phyloP scores from a whole-genome alignment of 2,797 vertebrate species.

The Eleutherodactylus coqui region DNA sequence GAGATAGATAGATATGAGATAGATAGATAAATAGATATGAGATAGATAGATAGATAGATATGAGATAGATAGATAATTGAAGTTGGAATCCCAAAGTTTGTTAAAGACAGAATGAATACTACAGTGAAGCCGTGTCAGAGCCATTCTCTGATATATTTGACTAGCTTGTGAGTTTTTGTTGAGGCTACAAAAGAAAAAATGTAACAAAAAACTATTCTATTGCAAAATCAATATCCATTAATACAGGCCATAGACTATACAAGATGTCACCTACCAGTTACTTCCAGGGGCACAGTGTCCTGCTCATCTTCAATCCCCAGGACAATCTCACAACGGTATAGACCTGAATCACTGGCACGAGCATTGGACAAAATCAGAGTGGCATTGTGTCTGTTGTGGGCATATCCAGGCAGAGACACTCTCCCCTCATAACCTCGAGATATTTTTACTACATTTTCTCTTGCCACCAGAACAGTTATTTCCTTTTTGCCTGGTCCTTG shows the following conservation, averaged over 20 bases:
- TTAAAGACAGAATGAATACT: too few relatives aligned
- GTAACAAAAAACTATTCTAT: background rate
- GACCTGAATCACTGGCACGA: slow-evolving; percentile 88
- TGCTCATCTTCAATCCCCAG: slow-evolving; percentile 93
- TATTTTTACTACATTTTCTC: slow-evolving; percentile 91
- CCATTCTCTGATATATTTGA: too few relatives aligned
- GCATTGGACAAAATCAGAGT: slow-evolving; percentile 83
- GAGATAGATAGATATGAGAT: too few relatives aligned
- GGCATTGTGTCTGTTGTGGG: slow-evolving; percentile 84
- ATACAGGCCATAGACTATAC: background rate
- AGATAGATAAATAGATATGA: background rate
- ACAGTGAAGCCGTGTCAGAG: too few relatives aligned
- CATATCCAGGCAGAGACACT: slow-evolving; percentile 84
- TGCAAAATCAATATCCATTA: background rate
- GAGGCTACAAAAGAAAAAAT: background rate
- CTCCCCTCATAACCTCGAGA: slow-evolving; percentile 91
- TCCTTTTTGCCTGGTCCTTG: slow-evolving; percentile 82
- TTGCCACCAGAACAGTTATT: slow-evolving; percentile 89
- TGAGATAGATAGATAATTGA: background rate
- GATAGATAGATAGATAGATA: background rate
- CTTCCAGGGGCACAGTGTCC: slow-evolving; percentile 91
- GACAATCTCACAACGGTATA: slow-evolving; percentile 95
- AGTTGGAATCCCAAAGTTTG: background rate
- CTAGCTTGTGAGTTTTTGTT: background rate
- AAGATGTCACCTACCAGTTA: slow-evolving; percentile 82